A percentile compares a stretch with the other conserved stretches of the same genome.
These are phyloP conservation scores for Toxonevra muliebris DNA, from an alignment of 2,888 invertebrate genomes.

Conservation along the genomic window DNA sequence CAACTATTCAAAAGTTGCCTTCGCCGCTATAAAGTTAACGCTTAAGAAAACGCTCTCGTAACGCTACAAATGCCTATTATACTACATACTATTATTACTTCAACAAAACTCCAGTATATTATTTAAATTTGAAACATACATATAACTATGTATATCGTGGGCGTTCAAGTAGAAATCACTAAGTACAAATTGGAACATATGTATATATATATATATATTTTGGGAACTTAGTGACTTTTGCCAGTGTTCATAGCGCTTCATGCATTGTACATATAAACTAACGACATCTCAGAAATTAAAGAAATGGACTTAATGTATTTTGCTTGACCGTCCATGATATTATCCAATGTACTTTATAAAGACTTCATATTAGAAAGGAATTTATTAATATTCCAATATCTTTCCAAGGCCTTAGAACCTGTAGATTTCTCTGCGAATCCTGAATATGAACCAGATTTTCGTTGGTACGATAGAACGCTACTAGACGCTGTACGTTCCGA, in stretches of 20 bases:
- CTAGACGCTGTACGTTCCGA: constrained; percentile 82
- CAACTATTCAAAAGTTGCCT: background rate
- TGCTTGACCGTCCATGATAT: too few species aligned
- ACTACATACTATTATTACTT: background rate
- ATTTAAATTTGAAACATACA: constrained; percentile 7
- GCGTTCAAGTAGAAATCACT: too few species aligned
- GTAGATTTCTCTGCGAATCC: constrained; percentile 96
- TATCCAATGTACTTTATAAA: background rate
- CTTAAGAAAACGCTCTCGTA: too few species aligned
- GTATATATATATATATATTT: constrained; percentile 5
- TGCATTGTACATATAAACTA: constrained; percentile 11
- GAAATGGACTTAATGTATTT: constrained; percentile 10
- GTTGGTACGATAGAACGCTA: constrained; percentile 89
- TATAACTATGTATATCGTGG: background rate
- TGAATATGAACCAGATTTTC: constrained; percentile 90
- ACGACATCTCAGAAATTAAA: too few species aligned
- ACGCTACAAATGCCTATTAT: too few species aligned
- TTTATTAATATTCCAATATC: background rate
- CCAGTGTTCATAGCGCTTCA: too few species aligned
- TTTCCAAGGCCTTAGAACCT: constrained; percentile 75
- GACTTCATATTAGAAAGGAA: constrained; percentile 2
- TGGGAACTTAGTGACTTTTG: background rate
- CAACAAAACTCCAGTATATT: background rate
- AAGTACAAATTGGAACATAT: too few species aligned
- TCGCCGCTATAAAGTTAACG: background rate